Percentiles rank a stretch among this genome's conserved stretches.
Evolutionary conservation across 2,113 vertebrate genomes (phyloP).

Genomic region (Nasalis larvatus): DNA sequence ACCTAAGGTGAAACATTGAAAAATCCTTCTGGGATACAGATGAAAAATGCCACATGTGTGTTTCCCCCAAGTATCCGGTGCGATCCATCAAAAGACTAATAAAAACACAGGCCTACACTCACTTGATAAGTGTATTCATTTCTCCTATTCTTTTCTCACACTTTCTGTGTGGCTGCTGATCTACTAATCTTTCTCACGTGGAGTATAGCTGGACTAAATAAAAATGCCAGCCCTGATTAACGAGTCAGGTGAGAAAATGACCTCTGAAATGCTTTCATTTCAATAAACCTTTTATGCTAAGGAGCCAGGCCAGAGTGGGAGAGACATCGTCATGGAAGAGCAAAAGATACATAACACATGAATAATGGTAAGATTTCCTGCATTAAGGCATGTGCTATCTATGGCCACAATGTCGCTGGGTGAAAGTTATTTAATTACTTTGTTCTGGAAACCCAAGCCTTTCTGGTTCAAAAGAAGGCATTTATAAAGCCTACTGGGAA

Average conservation of each 20-base stretch:
- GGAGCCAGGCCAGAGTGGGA: slow-evolving; percentile 60
- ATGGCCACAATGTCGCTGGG: slow-evolving; percentile 50
- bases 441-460: slow-evolving; percentile 33
- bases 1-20: slow-evolving; percentile 83
- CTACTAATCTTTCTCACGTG: slow-evolving; percentile 73
- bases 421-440: slow-evolving; percentile 66
- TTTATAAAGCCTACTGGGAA: slow-evolving; percentile 38
- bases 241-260: slow-evolving; percentile 78
- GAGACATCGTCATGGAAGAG: slow-evolving; percentile 48
- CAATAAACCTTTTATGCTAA: slow-evolving; percentile 77
- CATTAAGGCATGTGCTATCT: slow-evolving; percentile 21
- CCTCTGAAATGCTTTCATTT: slow-evolving; percentile 81
- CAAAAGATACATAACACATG: slow-evolving; percentile 46
- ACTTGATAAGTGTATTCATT: slow-evolving; percentile 60
- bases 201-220: slow-evolving; percentile 73
- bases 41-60: slow-evolving; percentile 76
- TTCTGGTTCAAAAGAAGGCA: slow-evolving; percentile 55
- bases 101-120: slow-evolving; percentile 77
- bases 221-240: slow-evolving; percentile 80
- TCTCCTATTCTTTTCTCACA: slow-evolving; percentile 74
- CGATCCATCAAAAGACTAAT: slow-evolving; percentile 81
- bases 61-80: slow-evolving; percentile 74
- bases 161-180: slow-evolving; percentile 75
- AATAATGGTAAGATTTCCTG: slow-evolving; percentile 43
- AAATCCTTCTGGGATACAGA: slow-evolving; percentile 82